phyloP scores from a whole-genome alignment of 2,113 vertebrate genomes.

The Pelodiscus sinensis region DNA sequence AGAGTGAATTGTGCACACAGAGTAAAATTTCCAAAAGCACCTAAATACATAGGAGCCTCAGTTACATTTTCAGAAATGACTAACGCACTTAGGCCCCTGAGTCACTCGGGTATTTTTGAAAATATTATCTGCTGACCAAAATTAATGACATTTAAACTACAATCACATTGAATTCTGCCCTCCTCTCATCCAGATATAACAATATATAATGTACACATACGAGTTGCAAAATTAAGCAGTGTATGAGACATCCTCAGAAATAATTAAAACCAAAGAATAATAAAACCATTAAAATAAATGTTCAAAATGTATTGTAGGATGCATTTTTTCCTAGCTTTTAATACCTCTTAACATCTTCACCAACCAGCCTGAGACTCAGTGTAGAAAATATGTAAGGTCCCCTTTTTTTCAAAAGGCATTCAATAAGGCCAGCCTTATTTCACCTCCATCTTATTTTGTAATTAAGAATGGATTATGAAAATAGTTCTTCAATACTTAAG shows the following conservation, averaged over 20 bases:
- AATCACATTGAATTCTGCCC: not conserved
- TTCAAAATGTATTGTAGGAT: not conserved
- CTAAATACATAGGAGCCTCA: not conserved
- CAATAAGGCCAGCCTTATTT: not conserved
- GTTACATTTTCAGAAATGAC: not conserved
- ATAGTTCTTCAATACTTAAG: slow-evolving; percentile 32
- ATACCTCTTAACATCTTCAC: slow-evolving; percentile 7
- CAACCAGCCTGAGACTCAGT: not conserved
- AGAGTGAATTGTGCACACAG: not conserved
- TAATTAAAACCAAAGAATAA: not conserved
- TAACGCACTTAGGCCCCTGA: not conserved
- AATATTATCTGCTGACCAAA: not conserved
- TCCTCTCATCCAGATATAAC: not conserved
- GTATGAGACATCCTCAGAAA: slow-evolving; percentile 22
- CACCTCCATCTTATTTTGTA: not conserved
- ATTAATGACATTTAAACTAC: not conserved
- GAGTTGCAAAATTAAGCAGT: slow-evolving; percentile 17
- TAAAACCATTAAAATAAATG: slow-evolving; percentile 39
- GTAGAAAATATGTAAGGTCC: not conserved
- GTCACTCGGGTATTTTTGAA: not conserved
- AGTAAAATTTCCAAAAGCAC: not conserved
- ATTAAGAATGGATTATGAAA: slow-evolving; percentile 1
- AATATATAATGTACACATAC: not conserved
- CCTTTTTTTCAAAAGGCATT: not conserved
- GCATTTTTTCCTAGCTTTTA: not conserved